Evolutionary conservation across 2,888 invertebrate species (phyloP).

Genomic region (Acanthococcus lagerstroemiae): DNA sequence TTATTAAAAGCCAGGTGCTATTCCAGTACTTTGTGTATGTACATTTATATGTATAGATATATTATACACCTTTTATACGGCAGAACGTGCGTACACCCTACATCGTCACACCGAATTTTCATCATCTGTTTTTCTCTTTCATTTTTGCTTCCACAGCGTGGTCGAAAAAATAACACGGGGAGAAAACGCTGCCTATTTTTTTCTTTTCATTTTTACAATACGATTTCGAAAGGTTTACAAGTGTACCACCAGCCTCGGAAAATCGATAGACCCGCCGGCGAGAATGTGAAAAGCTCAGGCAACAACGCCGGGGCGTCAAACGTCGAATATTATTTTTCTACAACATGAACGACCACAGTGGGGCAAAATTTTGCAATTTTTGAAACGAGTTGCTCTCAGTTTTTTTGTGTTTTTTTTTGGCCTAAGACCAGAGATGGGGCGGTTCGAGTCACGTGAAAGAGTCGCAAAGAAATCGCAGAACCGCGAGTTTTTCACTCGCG

Average conservation of each 20-base stretch:
- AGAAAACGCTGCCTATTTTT: not conserved
- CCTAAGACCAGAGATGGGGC: too few species aligned
- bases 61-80: not conserved
- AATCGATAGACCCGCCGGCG: too few species aligned
- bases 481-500: too few species aligned
- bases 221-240: not conserved
- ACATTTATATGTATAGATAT: constrained; percentile 4
- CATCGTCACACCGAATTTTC: constrained; percentile 21
- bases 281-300: too few species aligned
- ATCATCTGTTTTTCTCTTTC: constrained; percentile 27
- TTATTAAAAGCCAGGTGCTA: constrained; percentile 28
- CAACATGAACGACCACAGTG: too few species aligned
- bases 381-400: too few species aligned
- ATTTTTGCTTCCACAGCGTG: not conserved
- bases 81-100: constrained; percentile 3
- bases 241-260: not conserved
- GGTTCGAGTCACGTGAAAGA: too few species aligned
- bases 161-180: not conserved
- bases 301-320: too few species aligned
- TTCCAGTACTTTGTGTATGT: not conserved
- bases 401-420: too few species aligned
- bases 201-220: not conserved
- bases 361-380: too few species aligned
- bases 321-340: too few species aligned
- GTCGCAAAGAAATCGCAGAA: too few species aligned